Conservation (phyloP, 2,888 invertebrate species). For the Carcina quercana region DNA sequence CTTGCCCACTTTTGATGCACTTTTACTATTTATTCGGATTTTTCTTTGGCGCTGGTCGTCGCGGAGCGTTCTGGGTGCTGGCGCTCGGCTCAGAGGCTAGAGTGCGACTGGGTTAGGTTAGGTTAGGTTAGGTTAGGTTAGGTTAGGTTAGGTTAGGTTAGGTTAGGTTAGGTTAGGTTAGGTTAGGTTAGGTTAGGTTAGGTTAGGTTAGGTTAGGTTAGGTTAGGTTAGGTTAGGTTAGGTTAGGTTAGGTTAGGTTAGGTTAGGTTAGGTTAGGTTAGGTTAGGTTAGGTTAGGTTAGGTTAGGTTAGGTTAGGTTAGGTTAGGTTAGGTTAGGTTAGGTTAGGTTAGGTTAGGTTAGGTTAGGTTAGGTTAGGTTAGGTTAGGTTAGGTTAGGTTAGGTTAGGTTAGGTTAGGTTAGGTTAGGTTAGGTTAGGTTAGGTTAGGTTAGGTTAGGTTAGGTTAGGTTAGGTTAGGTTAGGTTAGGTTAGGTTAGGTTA, state of each 20-base stretch:
- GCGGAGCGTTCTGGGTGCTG: background rate
- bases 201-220: background rate
- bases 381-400: background rate
- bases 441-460: background rate
- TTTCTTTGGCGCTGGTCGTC: too few relatives aligned
- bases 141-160: background rate
- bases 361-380: background rate
- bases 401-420: background rate
- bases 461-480: background rate
- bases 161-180: background rate
- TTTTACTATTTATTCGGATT: too few relatives aligned
- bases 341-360: background rate
- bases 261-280: background rate
- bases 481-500: constrained; percentile 2
- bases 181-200: background rate
- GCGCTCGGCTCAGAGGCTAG: background rate
- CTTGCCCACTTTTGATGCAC: too few relatives aligned
- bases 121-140: background rate
- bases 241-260: background rate
- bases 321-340: background rate
- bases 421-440: background rate
- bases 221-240: background rate
- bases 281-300: background rate
- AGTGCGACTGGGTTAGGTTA: background rate
- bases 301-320: background rate